Evolutionary conservation across 1,140 invertebrate genomes (phyloP), one percentile per base, ranked within the genome.

Genomic region (Drosophila grimshawi): DNA sequence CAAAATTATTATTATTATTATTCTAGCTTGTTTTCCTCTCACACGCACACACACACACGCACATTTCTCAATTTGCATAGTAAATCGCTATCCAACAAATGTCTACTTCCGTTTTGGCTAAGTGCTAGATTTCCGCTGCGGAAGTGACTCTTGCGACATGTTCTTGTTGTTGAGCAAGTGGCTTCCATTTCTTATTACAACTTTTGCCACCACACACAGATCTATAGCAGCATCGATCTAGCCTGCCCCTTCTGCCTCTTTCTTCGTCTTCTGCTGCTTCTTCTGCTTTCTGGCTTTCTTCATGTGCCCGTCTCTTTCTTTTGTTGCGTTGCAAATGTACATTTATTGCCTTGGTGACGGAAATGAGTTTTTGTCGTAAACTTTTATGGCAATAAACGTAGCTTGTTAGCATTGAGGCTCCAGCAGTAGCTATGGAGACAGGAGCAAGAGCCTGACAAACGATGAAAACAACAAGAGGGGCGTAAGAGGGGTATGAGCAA

Each of bases 301-400:
- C 29, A 3, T 48, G 2, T 29, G 6, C 6, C 8, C 52, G 35
- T 46, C 8, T 3, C n/a, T 11, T 8, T 43, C 32, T 35, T 33
- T 68, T 59, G 56, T 39, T 65, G 49, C 62, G 46, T 61, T 70
- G 52, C 51, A 71, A 70, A 60, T 67, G 57, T 67, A 68, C 83
- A 85, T 88, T 88, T 89, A 88, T 88, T 74, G 82, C 82, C 76
- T 74, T 63, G 73, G 80, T 85, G 83, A 89, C 85, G 83, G 83
- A 88, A 88, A 88, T 88, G 83, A 89, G 83, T 89, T 89, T 88
- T 88, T 85, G 83, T 88, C 85, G 83, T 88, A 89, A 88, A 88
- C 80, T 88, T 88, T 89, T 88, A 88, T 88, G 85, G 83, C 85
- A 85, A 88, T 88, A 88, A 89, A 81, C 85, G 83, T 80, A 70